Evolutionary conservation across 2,888 invertebrate species (phyloP).

Genomic region (Drosophila flavopinicola): DNA sequence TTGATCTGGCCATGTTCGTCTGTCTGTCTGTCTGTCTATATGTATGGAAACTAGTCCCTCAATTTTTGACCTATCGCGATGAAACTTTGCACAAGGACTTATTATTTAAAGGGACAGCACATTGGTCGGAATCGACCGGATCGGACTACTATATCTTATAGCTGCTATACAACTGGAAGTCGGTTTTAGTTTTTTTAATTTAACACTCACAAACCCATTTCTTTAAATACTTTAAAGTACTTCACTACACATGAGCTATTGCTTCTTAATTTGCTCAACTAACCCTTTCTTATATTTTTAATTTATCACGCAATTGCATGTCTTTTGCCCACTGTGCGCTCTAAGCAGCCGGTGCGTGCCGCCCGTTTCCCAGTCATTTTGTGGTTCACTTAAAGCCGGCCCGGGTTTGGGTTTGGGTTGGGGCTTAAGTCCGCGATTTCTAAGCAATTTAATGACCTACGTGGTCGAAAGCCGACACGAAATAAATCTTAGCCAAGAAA

Average conservation of each 20-base stretch:
- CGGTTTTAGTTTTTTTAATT: no score
- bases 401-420: constrained; percentile 9
- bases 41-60: no score
- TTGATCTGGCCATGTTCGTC: no score
- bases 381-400: constrained; percentile 70
- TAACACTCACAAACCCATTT: no score
- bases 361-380: constrained; percentile 68
- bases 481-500: constrained; percentile 67
- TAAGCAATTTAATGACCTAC: constrained; percentile 78
- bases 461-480: constrained; percentile 72
- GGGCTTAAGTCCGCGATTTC: constrained; percentile 68
- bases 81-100: no score
- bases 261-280: background rate
- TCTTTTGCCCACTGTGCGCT: constrained; percentile 38
- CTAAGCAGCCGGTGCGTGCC: constrained; percentile 53
- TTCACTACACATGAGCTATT: background rate
- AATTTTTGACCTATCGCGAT: no score
- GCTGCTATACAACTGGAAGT: no score
- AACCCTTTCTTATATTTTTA: background rate
- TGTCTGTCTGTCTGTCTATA: no score
- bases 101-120: no score
- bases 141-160: no score
- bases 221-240: no score
- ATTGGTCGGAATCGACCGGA: no score
- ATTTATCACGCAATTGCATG: accelerated